phyloP scores from a whole-genome alignment of 2,888 invertebrate species.

The Sinohyriopsis cumingii region DNA sequence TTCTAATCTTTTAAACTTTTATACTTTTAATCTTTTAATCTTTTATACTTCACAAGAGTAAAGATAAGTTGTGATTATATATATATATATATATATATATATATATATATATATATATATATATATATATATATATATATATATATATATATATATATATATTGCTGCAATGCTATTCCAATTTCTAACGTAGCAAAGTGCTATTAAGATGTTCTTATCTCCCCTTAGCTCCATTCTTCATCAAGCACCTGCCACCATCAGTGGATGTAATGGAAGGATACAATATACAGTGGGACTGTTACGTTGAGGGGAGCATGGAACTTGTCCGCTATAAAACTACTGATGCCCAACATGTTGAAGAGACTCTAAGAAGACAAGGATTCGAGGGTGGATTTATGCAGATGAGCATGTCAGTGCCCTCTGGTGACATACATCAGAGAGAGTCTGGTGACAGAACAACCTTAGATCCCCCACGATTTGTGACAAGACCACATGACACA shows the following conservation, averaged over 20 bases:
- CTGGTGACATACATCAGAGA: constrained; percentile 10
- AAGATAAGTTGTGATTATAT: no score
- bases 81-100: no score
- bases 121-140: no score
- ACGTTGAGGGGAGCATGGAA: constrained; percentile 79
- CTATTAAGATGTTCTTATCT: not conserved
- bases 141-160: no score
- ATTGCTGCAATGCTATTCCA: no score
- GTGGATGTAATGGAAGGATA: constrained; percentile 66
- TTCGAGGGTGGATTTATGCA: constrained; percentile 58
- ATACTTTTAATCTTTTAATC: no score
- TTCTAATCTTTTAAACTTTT: no score
- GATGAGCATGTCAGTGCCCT: constrained; percentile 31
- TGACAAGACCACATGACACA: constrained; percentile 44
- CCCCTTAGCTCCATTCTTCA: constrained; percentile 64
- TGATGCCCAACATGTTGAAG: constrained; percentile 42
- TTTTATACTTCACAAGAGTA: no score
- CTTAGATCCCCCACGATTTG: constrained; percentile 31
- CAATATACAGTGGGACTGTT: constrained; percentile 76
- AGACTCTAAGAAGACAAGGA: constrained; percentile 46
- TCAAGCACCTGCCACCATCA: constrained; percentile 61
- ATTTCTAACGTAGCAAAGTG: not conserved
- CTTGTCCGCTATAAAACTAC: constrained; percentile 51
- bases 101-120: no score
- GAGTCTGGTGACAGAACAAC: constrained; percentile 8